These are phyloP conservation scores for Cydia splendana DNA, from an alignment of 1,140 invertebrate species.

Conservation along the genomic window DNA sequence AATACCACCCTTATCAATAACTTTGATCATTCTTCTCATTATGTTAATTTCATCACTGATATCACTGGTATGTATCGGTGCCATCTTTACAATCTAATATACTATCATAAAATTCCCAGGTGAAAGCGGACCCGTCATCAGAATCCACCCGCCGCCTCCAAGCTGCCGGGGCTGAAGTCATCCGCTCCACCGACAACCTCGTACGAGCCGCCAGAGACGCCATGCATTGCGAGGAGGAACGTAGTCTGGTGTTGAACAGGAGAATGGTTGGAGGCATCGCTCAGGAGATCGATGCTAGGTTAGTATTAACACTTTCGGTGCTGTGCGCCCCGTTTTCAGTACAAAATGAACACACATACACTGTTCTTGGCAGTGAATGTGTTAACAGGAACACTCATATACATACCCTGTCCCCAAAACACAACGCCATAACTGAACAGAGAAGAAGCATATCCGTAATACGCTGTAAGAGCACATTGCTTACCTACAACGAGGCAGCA, in stretches of 20 bases:
- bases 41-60: no score
- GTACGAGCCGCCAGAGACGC: slow-evolving; percentile 96
- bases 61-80: background rate
- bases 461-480: slow-evolving; percentile 80
- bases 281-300: slow-evolving; percentile 93
- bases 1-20: no score
- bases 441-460: no score
- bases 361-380: no score
- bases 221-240: slow-evolving; percentile 94
- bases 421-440: no score
- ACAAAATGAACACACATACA: no score
- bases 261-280: slow-evolving; percentile 96
- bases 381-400: no score
- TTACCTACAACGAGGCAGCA: no score
- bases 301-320: slow-evolving; percentile 62
- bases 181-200: slow-evolving; percentile 97
- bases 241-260: slow-evolving; percentile 92
- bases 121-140: slow-evolving; percentile 97
- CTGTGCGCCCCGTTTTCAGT: no score
- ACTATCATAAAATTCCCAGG: slow-evolving; percentile 51
- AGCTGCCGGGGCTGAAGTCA: slow-evolving; percentile 97
- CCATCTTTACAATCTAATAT: background rate
- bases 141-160: slow-evolving; percentile 96
- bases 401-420: no score
- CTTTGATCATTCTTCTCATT: no score